Conservation (phyloP, 2,113 vertebrate genomes). For the Theristicus caerulescens region DNA sequence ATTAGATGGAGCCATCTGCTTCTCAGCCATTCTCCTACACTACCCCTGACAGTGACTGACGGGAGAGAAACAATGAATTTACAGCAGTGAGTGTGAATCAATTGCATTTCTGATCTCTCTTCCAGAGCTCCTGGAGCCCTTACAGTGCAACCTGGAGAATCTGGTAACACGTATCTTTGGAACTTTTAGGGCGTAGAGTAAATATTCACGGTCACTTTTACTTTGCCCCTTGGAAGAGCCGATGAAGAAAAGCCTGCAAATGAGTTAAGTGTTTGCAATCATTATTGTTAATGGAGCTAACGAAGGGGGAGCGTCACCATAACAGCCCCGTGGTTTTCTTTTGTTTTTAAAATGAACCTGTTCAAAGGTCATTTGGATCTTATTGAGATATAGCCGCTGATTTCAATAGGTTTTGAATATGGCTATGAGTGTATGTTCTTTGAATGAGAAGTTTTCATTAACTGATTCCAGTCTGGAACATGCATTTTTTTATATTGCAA, state of each 20-base stretch:
- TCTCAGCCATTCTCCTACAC: constrained; percentile 58
- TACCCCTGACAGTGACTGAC: constrained; percentile 49
- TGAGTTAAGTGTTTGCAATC: not conserved
- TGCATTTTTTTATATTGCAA: not conserved
- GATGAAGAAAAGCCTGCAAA: not conserved
- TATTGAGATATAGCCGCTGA: not conserved
- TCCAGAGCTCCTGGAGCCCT: constrained; percentile 4
- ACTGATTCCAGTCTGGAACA: not conserved
- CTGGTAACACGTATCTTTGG: not conserved
- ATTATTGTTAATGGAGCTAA: not conserved
- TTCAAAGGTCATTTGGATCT: not conserved
- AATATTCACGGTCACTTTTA: not conserved
- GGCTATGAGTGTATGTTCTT: not conserved
- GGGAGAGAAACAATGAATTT: constrained; percentile 61
- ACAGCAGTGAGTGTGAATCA: constrained; percentile 42
- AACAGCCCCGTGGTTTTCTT: not conserved
- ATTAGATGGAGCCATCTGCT: constrained; percentile 64
- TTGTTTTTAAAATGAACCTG: not conserved
- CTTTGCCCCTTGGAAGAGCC: not conserved
- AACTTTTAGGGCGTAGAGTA: not conserved
- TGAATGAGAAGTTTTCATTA: not conserved
- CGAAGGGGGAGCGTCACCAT: not conserved
- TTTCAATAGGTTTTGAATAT: not conserved
- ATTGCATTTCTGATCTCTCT: not conserved
- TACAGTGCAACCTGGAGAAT: not conserved